Conservation (phyloP, 2,888 invertebrate species). For the Drosophila kuntzei region DNA sequence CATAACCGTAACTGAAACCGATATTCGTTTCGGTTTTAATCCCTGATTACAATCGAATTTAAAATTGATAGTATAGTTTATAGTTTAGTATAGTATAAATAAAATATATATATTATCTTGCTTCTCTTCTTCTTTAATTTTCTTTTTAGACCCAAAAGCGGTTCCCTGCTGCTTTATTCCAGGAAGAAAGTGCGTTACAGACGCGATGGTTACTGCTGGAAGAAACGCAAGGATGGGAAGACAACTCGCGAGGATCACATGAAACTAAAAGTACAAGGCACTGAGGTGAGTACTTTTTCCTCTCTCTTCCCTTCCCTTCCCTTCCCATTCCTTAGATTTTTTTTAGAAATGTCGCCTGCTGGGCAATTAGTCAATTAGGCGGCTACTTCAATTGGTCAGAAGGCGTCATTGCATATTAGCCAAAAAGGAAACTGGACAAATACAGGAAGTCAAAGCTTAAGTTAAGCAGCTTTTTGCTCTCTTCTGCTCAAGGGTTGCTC, state of each 20-base stretch:
- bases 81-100: too few relatives aligned
- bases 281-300: constrained; percentile 89
- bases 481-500: constrained; percentile 34
- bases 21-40: too few relatives aligned
- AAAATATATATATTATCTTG: too few relatives aligned
- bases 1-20: too few relatives aligned
- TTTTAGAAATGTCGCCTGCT: constrained; percentile 43
- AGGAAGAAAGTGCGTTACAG: constrained; percentile 97
- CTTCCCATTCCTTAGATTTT: too few relatives aligned
- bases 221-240: constrained; percentile 98
- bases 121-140: too few relatives aligned
- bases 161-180: constrained; percentile 98
- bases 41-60: too few relatives aligned
- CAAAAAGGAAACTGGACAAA: constrained; percentile 45
- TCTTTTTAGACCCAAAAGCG: constrained; percentile 92
- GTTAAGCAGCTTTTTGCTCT: constrained; percentile 39
- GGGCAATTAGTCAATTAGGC: constrained; percentile 73
- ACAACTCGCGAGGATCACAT: constrained; percentile 99
- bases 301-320: not conserved
- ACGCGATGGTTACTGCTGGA: constrained; percentile 99
- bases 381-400: constrained; percentile 14
- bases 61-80: too few relatives aligned
- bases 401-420: constrained; percentile 57
- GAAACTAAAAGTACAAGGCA: constrained; percentile 99
- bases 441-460: constrained; percentile 52